phyloP scores from a whole-genome alignment of 2,113 vertebrate genomes.

The Gobius niger region DNA sequence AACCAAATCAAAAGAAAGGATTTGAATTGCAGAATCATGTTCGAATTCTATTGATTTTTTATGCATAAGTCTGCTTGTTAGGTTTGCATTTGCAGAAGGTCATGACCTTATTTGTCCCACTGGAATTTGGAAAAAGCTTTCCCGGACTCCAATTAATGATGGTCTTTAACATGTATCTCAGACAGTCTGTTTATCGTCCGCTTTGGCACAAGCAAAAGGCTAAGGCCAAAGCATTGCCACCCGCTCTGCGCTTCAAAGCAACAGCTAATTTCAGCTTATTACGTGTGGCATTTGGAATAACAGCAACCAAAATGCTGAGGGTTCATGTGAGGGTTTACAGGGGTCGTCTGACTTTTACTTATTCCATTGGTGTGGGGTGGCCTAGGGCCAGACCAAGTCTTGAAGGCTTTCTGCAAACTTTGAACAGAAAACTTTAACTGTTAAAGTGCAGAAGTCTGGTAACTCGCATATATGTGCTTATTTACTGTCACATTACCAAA shows the following conservation, averaged over 20 bases:
- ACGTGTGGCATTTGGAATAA: neutral
- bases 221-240: neutral
- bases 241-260: constrained; percentile 20
- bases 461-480: too few species aligned
- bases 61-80: neutral
- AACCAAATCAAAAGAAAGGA: too few species aligned
- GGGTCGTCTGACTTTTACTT: constrained; percentile 22
- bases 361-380: too few species aligned
- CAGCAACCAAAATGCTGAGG: constrained; percentile 1
- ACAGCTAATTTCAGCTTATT: constrained; percentile 2
- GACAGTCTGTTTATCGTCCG: neutral
- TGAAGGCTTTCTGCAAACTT: too few species aligned
- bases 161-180: neutral
- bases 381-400: too few species aligned
- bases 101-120: neutral
- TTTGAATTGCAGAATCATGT: too few species aligned
- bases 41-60: too few species aligned
- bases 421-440: too few species aligned
- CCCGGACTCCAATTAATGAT: neutral
- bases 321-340: constrained; percentile 25
- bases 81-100: neutral
- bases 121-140: neutral
- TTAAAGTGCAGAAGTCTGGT: too few species aligned
- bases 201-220: neutral
- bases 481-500: too few species aligned